Base-by-base conservation (phyloP, 2,888 invertebrate genomes). In the Sarcophaga rosellei region DNA sequence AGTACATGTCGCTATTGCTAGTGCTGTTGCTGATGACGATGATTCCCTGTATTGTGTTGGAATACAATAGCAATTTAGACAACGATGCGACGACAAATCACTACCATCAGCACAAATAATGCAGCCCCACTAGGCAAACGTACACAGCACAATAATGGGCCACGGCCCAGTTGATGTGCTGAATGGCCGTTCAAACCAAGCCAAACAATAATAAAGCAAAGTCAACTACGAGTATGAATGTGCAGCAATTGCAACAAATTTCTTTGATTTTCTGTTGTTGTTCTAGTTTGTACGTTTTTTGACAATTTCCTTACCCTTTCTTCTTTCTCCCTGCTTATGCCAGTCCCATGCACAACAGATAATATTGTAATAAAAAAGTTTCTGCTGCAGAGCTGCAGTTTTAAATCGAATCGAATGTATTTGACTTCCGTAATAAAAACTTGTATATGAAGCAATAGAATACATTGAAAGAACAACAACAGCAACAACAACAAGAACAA, bases 21-120 rank as follows among this genome's bases (percentile, higher is more conserved):
- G 4, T 53, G 15, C 12, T 53, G 17, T 15, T 47, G 47, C 8
- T 68, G 69, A 21, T 44, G 79, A 68, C 47, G 75, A 75, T 65
- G 82, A 73, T 69, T 84, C 78, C 35, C 25, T 66, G 75, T 72
- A 70, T 81, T 81, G 84, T 81, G 66, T 81, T 84, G 25, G 78
- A 81, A 75, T 72, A 84, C 86, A 84, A 84, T 59, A 75, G 86
- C 80, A 86, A 81, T 74, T 81, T 78, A 66, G 86, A 84, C 74
- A 81, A 86, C 44, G 77, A 81, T 84, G 86, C 84, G 69, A 78
- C 84, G 84, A 86, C 84, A 81, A 84, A 77, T 83, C 86, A 69
- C 76, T 78, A 75, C 74, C 80, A 70, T 81, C 84, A 84, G 73
- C 80, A 80, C 53, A 84, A 80, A 84, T 53, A 53, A 8, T 35